Conservation (phyloP, 2,888 invertebrate species). For the Phlogophora meticulosa region DNA sequence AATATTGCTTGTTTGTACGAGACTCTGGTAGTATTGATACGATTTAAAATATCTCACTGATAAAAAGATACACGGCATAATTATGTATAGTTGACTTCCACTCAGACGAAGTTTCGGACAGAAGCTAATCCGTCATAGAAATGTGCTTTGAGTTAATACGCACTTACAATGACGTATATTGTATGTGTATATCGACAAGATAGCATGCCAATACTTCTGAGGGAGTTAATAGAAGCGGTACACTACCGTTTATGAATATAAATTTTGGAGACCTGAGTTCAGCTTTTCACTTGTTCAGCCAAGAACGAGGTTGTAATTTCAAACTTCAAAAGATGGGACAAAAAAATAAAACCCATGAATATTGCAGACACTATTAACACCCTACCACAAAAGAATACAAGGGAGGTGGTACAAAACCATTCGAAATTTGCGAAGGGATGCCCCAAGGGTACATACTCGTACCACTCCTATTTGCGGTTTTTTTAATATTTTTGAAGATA, state of each 20-base stretch:
- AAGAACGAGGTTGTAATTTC: not conserved
- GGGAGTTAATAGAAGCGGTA: too few species aligned
- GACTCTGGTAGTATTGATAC: too few species aligned
- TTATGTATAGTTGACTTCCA: too few species aligned
- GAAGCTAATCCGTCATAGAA: not conserved
- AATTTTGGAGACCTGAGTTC: slow-evolving; percentile 5
- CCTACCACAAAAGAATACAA: not conserved
- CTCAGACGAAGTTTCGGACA: too few species aligned
- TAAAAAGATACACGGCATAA: too few species aligned
- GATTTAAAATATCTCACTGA: too few species aligned
- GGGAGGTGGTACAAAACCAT: not conserved
- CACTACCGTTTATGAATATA: not conserved
- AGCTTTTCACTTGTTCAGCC: slow-evolving; percentile 7
- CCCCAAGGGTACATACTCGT: slow-evolving; percentile 10
- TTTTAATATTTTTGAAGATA: slow-evolving; percentile 1
- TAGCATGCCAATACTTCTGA: not conserved
- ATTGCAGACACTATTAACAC: too few species aligned
- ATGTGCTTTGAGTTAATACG: not conserved
- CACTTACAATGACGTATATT: not conserved
- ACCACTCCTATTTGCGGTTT: not conserved
- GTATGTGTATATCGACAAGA: slow-evolving; percentile 7
- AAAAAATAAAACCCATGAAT: not conserved
- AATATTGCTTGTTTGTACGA: too few species aligned
- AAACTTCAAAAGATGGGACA: not conserved
- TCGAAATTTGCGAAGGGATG: not conserved